Conservation (phyloP, 2,797 vertebrate genomes). For the Pseudochirops corinnae region DNA sequence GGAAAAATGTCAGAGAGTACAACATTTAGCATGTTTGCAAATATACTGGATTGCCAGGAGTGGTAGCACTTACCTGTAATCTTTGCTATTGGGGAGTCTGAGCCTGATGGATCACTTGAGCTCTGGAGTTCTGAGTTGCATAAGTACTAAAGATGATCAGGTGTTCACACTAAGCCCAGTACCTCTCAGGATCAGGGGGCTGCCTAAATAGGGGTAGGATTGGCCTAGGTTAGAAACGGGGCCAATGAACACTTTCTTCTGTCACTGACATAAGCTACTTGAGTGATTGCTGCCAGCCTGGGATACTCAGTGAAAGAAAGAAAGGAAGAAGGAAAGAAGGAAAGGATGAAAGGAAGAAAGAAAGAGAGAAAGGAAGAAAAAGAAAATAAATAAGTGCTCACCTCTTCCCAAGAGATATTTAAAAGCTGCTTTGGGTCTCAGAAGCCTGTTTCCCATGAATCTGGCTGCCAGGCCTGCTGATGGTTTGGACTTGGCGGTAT, state of each 20-base stretch:
- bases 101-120: background rate
- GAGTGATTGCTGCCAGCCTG: background rate
- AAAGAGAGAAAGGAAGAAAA: too few species aligned
- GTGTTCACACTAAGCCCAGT: background rate
- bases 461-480: background rate
- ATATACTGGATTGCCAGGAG: background rate
- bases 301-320: background rate
- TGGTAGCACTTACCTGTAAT: background rate
- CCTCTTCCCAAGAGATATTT: background rate
- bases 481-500: background rate
- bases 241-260: background rate
- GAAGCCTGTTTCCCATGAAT: background rate
- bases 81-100: background rate
- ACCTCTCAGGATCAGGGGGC: background rate
- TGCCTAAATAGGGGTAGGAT: background rate
- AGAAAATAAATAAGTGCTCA: background rate
- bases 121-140: background rate
- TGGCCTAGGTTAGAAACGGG: background rate
- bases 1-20: background rate
- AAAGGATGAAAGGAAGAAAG: too few species aligned
- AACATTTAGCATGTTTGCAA: background rate
- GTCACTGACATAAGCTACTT: background rate
- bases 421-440: background rate
- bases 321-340: too few species aligned
- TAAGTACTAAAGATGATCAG: background rate